These are phyloP conservation scores for Scomberomorus guttatus DNA, from an alignment of 2,797 vertebrate genomes.

Conservation along the genomic window DNA sequence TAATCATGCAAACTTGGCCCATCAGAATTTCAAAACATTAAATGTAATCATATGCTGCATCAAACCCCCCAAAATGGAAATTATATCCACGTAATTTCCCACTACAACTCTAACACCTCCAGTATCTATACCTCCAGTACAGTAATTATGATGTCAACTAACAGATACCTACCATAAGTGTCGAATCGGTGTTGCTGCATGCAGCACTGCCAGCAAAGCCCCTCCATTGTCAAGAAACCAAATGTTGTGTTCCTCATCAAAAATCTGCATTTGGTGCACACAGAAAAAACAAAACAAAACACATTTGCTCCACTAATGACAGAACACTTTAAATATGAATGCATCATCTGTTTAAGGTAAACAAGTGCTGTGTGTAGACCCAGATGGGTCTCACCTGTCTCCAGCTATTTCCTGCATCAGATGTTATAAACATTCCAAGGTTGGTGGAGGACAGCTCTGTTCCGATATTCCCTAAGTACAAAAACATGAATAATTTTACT, in stretches of 20 bases:
- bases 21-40: conserved; percentile 78
- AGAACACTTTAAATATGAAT: conserved; percentile 11
- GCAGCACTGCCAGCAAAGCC: conserved; percentile 93
- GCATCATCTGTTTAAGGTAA: conserved; percentile 34
- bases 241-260: conserved; percentile 95
- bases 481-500: conserved; percentile 63
- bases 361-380: background rate
- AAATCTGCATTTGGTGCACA: conserved; percentile 86
- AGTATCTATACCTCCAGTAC: conserved; percentile 10
- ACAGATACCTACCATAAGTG: conserved; percentile 91
- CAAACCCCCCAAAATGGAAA: conserved; percentile 34
- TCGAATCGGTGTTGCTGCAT: conserved; percentile 89
- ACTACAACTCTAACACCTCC: conserved; percentile 47
- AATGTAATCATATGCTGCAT: conserved; percentile 69
- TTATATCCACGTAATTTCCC: conserved; percentile 62
- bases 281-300: conserved; percentile 32
- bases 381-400: conserved; percentile 89
- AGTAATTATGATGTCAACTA: conserved; percentile 43
- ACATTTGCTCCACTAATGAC: conserved; percentile 20
- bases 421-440: conserved; percentile 93
- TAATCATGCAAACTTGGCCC: conserved; percentile 73
- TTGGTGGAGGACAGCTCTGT: conserved; percentile 92
- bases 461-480: conserved; percentile 91
- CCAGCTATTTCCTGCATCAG: conserved; percentile 97
- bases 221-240: conserved; percentile 98